Conservation (phyloP, 2,113 vertebrate genomes). For the Lepus europaeus region DNA sequence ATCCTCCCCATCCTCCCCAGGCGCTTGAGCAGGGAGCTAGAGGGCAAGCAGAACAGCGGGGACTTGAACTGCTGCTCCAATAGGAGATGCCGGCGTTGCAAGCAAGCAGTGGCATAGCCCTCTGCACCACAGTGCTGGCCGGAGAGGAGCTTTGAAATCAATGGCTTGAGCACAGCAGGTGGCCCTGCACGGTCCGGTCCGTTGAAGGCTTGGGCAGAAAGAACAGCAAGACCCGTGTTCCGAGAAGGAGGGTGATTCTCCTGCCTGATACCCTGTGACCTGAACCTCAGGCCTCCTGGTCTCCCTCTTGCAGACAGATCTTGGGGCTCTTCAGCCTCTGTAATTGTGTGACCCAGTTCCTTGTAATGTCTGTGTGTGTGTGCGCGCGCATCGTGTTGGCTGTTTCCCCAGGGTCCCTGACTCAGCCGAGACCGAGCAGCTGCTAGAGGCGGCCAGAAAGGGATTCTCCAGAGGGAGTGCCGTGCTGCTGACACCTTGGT, state of each 20-base stretch:
- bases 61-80: too few relatives aligned
- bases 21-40: too few relatives aligned
- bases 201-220: neutral
- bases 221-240: neutral
- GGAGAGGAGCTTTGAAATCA: neutral
- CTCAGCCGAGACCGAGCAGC: neutral
- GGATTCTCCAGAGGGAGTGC: fast-evolving
- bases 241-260: fast-evolving
- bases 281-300: neutral
- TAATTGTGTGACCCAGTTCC: fast-evolving
- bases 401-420: neutral
- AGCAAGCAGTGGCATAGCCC: too few relatives aligned
- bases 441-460: neutral
- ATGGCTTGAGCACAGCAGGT: neutral
- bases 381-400: neutral
- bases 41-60: too few relatives aligned
- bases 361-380: neutral
- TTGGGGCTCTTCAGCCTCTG: neutral
- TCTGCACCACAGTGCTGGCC: too few relatives aligned
- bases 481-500: neutral
- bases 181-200: fast-evolving
- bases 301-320: neutral
- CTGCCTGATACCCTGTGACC: neutral
- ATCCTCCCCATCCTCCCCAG: too few relatives aligned
- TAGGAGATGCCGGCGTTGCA: too few relatives aligned